Percentiles rank a stretch among this genome's conserved stretches.
Evolutionary conservation across 2,888 invertebrate genomes (phyloP).

Genomic region (Deilephila elpenor): DNA sequence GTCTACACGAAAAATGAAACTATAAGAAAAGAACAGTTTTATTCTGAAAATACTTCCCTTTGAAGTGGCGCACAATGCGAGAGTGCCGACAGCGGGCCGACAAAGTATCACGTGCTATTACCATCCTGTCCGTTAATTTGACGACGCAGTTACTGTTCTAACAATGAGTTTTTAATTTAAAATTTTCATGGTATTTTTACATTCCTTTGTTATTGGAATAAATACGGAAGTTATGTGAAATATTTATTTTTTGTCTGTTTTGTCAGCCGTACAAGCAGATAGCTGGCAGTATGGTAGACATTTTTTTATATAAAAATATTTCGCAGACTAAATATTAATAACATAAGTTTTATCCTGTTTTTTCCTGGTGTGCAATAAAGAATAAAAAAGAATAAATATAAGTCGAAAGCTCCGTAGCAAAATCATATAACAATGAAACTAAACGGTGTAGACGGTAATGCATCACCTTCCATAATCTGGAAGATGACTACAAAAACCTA

Average conservation of each 20-base stretch:
- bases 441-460: no score
- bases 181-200: background rate
- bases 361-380: no score
- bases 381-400: no score
- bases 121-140: slow-evolving; percentile 38
- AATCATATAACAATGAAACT: no score
- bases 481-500: no score
- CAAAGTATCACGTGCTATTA: slow-evolving; percentile 28
- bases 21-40: slow-evolving; percentile 17
- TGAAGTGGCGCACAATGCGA: slow-evolving; percentile 26
- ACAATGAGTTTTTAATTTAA: slow-evolving; percentile 12
- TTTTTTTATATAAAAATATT: no score
- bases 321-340: no score
- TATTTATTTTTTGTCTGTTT: background rate
- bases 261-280: no score
- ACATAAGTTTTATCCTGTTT: no score
- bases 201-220: background rate
- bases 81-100: slow-evolving; percentile 3
- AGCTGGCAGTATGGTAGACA: no score
- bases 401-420: no score
- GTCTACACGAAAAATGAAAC: slow-evolving; percentile 4
- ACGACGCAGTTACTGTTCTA: slow-evolving; percentile 36
- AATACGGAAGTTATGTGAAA: background rate
- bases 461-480: no score
- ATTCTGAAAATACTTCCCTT: slow-evolving; percentile 24